These are phyloP conservation scores for Riparia riparia DNA, from an alignment of 2,113 vertebrate species.

Conservation along the genomic window DNA sequence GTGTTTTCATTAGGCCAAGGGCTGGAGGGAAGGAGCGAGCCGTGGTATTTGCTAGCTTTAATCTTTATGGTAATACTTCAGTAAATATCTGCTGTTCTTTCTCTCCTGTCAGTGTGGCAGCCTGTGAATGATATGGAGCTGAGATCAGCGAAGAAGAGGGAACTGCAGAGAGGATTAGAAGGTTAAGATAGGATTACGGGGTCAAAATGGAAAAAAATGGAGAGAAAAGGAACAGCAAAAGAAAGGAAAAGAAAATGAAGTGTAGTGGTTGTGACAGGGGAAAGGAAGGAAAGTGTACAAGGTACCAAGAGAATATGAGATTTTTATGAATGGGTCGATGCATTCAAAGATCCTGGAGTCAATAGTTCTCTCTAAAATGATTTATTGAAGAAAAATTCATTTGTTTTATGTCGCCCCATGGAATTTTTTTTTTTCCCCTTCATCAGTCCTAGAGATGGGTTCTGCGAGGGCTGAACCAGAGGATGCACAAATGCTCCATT, in stretches of 20 bases:
- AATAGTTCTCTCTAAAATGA: constrained; percentile 42
- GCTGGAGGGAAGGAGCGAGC: constrained; percentile 40
- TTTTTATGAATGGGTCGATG: constrained; percentile 55
- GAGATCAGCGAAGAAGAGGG: constrained; percentile 49
- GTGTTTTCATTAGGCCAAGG: constrained; percentile 50
- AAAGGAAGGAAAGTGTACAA: constrained; percentile 11
- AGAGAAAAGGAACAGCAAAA: constrained; percentile 42
- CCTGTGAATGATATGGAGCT: constrained; percentile 56
- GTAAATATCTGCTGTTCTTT: constrained; percentile 69
- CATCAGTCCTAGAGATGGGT: not conserved
- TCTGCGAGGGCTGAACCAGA: not conserved
- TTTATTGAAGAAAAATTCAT: constrained; percentile 57
- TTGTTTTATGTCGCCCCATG: not conserved
- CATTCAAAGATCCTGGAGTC: constrained; percentile 43
- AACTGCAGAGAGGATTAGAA: constrained; percentile 70
- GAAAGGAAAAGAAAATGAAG: constrained; percentile 68
- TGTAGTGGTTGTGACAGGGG: constrained; percentile 35
- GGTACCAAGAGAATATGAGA: constrained; percentile 35
- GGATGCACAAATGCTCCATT: not conserved
- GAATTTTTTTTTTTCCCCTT: not conserved
- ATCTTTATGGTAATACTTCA: constrained; percentile 72
- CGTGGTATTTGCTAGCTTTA: constrained; percentile 45
- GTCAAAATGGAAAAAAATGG: constrained; percentile 8
- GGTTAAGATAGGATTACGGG: constrained; percentile 65
- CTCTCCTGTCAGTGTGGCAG: constrained; percentile 54